A percentile compares a stretch with the other conserved stretches of the same genome.
phyloP scores from a whole-genome alignment of 2,888 invertebrate species.

The Muscina levida region DNA sequence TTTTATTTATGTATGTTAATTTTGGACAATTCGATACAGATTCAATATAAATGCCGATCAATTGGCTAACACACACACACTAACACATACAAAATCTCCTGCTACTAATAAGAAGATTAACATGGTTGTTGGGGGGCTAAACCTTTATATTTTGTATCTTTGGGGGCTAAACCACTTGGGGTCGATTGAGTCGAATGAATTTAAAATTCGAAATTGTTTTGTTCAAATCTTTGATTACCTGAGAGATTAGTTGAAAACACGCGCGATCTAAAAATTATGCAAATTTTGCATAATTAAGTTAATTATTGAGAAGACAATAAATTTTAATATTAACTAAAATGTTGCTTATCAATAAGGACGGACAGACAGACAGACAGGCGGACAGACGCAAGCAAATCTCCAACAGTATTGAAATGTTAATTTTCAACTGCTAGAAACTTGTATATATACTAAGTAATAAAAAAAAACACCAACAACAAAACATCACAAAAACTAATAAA shows the following conservation, averaged over 20 bases:
- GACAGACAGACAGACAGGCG: no score
- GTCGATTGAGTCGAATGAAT: no score
- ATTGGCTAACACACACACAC: neutral
- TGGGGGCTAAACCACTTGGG: no score
- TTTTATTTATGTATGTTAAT: no score
- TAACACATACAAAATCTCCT: no score
- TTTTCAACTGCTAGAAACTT: neutral
- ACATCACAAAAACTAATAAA: neutral
- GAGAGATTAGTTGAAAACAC: neutral
- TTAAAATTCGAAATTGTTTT: no score
- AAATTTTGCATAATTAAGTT: constrained; percentile 58
- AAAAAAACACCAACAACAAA: neutral
- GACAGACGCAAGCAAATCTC: neutral
- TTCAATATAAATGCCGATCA: constrained; percentile 1
- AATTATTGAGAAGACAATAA: constrained; percentile 34
- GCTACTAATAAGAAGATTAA: no score
- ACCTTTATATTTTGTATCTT: neutral
- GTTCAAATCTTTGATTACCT: neutral
- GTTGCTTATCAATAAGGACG: constrained; percentile 27
- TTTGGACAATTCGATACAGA: neutral
- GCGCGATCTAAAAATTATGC: constrained; percentile 56
- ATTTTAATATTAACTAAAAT: constrained; percentile 20
- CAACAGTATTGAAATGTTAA: constrained; percentile 40
- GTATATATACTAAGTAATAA: neutral
- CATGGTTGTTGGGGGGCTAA: neutral